Evolutionary conservation across 1,140 invertebrate genomes (phyloP), one percentile per base, ranked within the genome.

Genomic region (Tetraneura akinire): DNA sequence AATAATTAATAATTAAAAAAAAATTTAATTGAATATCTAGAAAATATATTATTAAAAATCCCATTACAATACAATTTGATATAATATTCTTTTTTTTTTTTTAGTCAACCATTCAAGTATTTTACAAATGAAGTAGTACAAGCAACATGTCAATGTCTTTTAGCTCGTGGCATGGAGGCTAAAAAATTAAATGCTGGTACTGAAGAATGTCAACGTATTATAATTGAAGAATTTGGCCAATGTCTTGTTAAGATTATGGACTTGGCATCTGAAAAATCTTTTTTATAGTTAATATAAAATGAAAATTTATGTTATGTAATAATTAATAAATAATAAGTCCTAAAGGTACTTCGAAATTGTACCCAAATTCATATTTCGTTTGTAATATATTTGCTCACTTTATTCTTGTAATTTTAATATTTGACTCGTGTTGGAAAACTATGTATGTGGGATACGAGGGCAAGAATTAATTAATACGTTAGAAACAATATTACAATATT

Each of bases 181-280:
- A 82, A 82, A 80, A 81, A 83, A 60, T 73, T 92, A 95, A 83
- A 89, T 89, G 83, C 88, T 88, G 88, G 89, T 21, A 88, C 90
- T 11, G 92, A 91, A 81, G 90, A 92, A 83, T 91, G 94, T n/a
- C 92, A 98, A 84, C 87, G 90, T 82, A 88, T 93, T 83, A 92
- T 99, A 81, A 90, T 99, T 64, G 93, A 97, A 85, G 97, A 99
- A 86, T 97, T 98, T 87, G 95, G 96, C 16, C 89, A 94, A 81
- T 99, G 97, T 86, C 89, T 99, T 49, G 90, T 93, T 82, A 93
- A 97, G 86, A 97, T 98, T 80, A 97, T 98, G 81, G 91, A 94
- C 62, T 90, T 88, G 80, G 90, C 91, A 57, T 88, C 85, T 62
- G 37, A 88, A 47, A 16, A 87, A 84, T 83, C 55, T 29, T 62